A percentile compares a stretch with the other conserved stretches of the same genome.
These are phyloP conservation scores for Haplotaxodon microlepis DNA, from an alignment of 2,113 vertebrate genomes.

Conservation along the genomic window DNA sequence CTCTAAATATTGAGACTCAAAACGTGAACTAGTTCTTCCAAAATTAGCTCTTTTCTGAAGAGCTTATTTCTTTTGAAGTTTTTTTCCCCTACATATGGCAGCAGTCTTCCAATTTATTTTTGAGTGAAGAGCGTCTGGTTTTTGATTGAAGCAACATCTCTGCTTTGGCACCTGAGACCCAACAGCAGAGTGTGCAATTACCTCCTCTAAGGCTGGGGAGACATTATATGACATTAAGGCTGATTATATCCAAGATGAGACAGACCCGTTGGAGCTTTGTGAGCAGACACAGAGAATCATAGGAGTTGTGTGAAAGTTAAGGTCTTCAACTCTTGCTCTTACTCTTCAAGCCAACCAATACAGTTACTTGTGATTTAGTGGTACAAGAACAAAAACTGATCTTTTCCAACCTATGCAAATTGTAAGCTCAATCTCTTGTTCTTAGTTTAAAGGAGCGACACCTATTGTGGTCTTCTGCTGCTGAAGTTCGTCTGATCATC, in stretches of 20 bases:
- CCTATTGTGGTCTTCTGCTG: neutral
- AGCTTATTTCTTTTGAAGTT: neutral
- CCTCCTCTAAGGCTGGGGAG: neutral
- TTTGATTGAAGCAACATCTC: neutral
- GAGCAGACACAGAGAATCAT: neutral
- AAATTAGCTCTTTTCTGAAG: neutral
- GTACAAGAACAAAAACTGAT: neutral
- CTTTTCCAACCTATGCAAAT: neutral
- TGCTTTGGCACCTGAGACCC: neutral
- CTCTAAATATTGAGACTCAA: neutral
- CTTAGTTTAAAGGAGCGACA: neutral
- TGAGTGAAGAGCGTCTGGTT: neutral
- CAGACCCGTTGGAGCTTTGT: neutral
- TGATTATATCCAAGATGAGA: neutral
- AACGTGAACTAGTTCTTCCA: neutral
- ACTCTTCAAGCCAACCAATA: neutral
- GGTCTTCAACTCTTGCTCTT: neutral
- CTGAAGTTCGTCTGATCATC: neutral
- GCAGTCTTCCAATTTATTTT: neutral
- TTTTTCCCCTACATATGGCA: neutral
- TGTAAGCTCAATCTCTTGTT: neutral
- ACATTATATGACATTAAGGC: neutral
- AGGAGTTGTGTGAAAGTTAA: neutral
- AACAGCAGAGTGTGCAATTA: neutral
- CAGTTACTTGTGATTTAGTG: neutral